Conservation (phyloP, 2,888 invertebrate genomes). For the Galerucella nymphaeae region DNA sequence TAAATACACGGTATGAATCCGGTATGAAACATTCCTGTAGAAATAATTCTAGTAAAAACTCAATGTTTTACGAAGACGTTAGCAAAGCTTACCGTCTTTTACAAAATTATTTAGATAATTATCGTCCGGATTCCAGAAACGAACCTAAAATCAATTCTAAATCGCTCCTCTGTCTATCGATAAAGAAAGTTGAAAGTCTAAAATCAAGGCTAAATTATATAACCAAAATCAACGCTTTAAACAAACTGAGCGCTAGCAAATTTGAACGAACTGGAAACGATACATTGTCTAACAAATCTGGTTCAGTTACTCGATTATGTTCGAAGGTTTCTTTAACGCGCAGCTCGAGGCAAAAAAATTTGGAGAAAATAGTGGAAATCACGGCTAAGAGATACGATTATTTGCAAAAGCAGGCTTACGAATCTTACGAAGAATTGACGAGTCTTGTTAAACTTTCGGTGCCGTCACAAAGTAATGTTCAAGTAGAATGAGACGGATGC, state of each 20-base stretch:
- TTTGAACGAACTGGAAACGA: conserved; percentile 2
- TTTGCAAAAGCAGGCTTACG: conserved; percentile 54
- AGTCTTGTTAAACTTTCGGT: conserved; percentile 52
- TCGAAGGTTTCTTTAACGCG: conserved; percentile 28
- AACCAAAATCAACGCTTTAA: conserved; percentile 44
- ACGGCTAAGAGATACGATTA: conserved; percentile 53
- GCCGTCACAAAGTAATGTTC: conserved; percentile 22
- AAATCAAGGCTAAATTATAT: conserved; percentile 51
- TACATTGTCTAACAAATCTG: background rate
- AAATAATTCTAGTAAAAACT: conserved; percentile 10
- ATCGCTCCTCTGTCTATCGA: conserved; percentile 52
- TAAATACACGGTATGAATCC: conserved; percentile 59
- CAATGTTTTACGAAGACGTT: background rate
- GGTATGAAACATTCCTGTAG: conserved; percentile 46
- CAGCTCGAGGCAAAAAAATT: conserved; percentile 28
- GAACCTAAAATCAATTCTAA: conserved; percentile 37
- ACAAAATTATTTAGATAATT: conserved; percentile 13
- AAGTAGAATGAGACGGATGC: no score
- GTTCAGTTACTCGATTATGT: conserved; percentile 11
- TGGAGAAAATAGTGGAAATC: conserved; percentile 54
- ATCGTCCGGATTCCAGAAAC: background rate
- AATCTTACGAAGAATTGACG: conserved; percentile 55
- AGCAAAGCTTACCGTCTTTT: background rate
- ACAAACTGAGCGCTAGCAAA: conserved; percentile 6
- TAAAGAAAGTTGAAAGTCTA: conserved; percentile 52